Evolutionary conservation across 2,797 vertebrate species (phyloP), one percentile per base, ranked within the genome.

Genomic region (Alauda arvensis): DNA sequence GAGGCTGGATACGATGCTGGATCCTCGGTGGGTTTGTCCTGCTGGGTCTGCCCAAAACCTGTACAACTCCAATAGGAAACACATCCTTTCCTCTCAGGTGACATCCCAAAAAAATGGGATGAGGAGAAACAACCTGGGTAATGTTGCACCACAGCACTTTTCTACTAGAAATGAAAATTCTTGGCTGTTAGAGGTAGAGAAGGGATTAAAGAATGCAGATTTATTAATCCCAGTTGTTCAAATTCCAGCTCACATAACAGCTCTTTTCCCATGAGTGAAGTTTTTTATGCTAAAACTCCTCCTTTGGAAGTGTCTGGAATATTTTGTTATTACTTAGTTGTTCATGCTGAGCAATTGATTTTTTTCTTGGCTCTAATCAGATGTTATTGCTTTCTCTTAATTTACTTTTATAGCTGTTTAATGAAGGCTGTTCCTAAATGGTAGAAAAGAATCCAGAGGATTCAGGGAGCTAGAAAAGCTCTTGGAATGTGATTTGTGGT

Each of bases 351-450:
- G 77, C 57, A 61, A 90, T 79, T 90, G 92, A 90, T 68, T 87
- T 82, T 66, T 95, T 87, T 25, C 77, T 88, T 79, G 82, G 60
- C 34, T 92, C 46, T 89, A 89, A 93, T 94, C 61, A 83, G 85
- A 83, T 59, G 60, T 78, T 94, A 91, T 74, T 93, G 88, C 80
- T 91, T 90, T 89, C 85, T 87, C 70, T 87, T 91, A 91, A 94
- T 94, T 90, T 92, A 87, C 63, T 81, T 93, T 89, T 81, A 79
- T 76, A 57, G 91, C 70, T 79, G 31, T 74, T 94, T 92, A 94
- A 92, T 83, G 74, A 74, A 91, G 63, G 51, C 68, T 85, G 34
- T 25, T 93, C 43, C 57, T 81, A 63, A 90, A 53, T 76, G 34
- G 60, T 63, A 19, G 46, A 77, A 60, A 60, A 70, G 46, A 78